A percentile compares a stretch with the other conserved stretches of the same genome.
phyloP scores from a whole-genome alignment of 2,113 vertebrate genomes.

The Sprattus sprattus region DNA sequence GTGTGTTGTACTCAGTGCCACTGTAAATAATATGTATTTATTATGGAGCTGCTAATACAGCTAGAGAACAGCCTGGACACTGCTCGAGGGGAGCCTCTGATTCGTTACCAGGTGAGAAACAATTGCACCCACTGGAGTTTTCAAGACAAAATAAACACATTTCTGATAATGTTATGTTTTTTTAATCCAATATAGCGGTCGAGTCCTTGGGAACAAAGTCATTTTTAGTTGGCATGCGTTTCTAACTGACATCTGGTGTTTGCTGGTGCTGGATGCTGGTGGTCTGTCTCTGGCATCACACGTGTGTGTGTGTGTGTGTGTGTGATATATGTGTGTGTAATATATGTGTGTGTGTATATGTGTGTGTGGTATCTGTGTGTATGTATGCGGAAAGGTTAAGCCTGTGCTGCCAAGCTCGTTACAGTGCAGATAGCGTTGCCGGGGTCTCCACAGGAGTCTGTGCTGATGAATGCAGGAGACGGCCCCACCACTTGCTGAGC shows the following conservation, averaged over 20 bases:
- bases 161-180: not conserved
- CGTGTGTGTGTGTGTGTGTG: not conserved
- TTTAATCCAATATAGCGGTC: not conserved
- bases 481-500: slow-evolving; percentile 25
- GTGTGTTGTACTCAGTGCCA: not conserved
- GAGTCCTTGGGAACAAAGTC: not conserved
- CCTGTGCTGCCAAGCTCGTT: not conserved
- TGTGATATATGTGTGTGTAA: no score
- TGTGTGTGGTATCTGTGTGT: not conserved
- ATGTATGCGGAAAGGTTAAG: slow-evolving; percentile 36
- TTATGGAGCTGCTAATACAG: not conserved
- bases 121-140: not conserved
- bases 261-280: not conserved
- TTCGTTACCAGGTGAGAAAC: not conserved
- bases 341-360: not conserved
- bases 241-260: not conserved
- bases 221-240: not conserved
- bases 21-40: not conserved
- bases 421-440: slow-evolving; percentile 27
- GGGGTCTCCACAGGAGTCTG: slow-evolving; percentile 44
- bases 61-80: not conserved
- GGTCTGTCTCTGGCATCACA: not conserved
- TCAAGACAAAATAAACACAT: not conserved
- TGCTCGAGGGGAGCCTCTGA: not conserved
- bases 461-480: slow-evolving; percentile 53